Conservation (phyloP, 92 coral and sea anemone species). For the Chrysogorgia sp. region DNA sequence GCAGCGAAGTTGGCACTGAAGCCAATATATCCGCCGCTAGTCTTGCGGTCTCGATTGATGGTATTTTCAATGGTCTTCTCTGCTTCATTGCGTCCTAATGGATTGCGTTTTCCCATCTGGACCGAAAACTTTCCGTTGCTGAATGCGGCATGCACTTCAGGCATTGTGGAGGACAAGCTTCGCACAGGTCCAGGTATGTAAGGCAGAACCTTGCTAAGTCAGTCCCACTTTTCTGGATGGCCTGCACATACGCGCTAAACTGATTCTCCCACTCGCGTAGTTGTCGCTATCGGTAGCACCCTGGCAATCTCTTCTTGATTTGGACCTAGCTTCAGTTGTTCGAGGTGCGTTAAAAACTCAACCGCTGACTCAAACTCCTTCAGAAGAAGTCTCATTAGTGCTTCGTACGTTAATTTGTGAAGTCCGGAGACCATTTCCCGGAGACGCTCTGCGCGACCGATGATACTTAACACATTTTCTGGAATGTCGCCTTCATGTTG, state of each 20-base stretch:
- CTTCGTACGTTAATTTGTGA: constrained; percentile 36
- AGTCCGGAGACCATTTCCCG: constrained; percentile 50
- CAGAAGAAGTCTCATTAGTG: constrained; percentile 37
- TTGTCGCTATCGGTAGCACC: background rate
- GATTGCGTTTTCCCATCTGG: constrained; percentile 63
- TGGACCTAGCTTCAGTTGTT: constrained; percentile 24
- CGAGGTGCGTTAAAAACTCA: constrained; percentile 1
- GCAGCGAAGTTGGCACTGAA: constrained; percentile 71
- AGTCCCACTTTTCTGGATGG: constrained; percentile 14
- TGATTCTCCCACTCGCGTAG: constrained; percentile 1
- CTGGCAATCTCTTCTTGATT: constrained; percentile 7
- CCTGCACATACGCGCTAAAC: constrained; percentile 3
- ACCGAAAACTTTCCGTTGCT: constrained; percentile 54
- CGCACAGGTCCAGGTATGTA: constrained; percentile 40
- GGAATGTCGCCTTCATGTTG: constrained; percentile 53
- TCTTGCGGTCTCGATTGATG: constrained; percentile 68
- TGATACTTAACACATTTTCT: constrained; percentile 61
- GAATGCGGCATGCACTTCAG: constrained; percentile 60
- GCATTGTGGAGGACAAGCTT: constrained; percentile 47
- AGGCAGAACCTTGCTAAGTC: constrained; percentile 36
- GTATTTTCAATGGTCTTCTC: constrained; percentile 75
- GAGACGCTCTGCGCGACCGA: constrained; percentile 62
- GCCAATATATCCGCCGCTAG: constrained; percentile 67
- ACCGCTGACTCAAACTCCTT: constrained; percentile 39
- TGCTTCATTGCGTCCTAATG: constrained; percentile 71